phyloP scores from a whole-genome alignment of 1,140 invertebrate species.

The Panagrolaimus sp. region DNA sequence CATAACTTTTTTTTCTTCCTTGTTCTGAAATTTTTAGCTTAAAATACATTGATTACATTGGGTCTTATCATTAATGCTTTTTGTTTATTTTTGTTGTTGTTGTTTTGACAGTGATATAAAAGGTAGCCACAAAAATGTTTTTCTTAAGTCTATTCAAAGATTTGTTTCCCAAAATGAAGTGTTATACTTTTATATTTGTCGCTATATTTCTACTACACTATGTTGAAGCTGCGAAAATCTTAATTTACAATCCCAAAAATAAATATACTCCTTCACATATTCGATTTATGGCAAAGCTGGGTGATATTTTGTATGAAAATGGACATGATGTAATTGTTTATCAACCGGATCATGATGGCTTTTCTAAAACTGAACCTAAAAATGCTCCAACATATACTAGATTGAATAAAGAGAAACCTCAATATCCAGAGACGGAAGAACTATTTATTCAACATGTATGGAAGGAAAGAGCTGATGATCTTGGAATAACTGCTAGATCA shows the following conservation, averaged over 20 bases:
- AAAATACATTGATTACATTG: too few species aligned
- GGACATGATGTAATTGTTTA: background rate
- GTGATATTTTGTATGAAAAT: background rate
- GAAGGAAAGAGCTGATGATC: background rate
- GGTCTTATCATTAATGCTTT: too few species aligned
- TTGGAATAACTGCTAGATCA: background rate
- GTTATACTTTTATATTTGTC: background rate
- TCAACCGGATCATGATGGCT: background rate
- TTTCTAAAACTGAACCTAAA: background rate
- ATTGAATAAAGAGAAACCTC: background rate
- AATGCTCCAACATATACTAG: background rate
- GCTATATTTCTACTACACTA: background rate
- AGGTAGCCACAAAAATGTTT: too few species aligned
- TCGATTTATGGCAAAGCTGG: background rate
- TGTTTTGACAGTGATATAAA: too few species aligned
- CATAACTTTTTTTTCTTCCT: too few species aligned
- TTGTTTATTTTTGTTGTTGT: too few species aligned
- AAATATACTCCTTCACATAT: background rate
- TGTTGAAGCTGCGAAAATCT: background rate
- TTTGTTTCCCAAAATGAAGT: too few species aligned
- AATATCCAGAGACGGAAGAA: background rate
- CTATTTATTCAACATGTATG: background rate
- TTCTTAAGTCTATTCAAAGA: too few species aligned
- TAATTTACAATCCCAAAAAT: constrained; percentile 6
- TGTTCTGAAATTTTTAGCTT: too few species aligned